Evolutionary conservation across 1,140 invertebrate species (phyloP).

Genomic region (Zaprionus nigranus): DNA sequence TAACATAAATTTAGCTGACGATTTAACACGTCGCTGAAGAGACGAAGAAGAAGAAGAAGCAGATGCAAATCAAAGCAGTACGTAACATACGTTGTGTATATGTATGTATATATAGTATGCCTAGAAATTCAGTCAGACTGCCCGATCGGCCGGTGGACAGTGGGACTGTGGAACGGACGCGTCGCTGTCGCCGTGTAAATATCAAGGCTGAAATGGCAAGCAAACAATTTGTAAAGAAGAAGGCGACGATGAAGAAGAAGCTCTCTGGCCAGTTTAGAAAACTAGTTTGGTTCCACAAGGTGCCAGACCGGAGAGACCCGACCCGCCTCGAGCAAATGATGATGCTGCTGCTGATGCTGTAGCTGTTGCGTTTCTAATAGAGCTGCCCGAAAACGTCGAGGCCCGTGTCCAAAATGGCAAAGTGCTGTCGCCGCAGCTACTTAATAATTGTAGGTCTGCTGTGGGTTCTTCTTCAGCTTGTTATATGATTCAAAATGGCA

Average conservation of each 20-base stretch:
- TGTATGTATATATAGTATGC: slow-evolving; percentile 45
- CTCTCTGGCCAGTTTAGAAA: slow-evolving; percentile 40
- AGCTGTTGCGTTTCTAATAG: slow-evolving; percentile 57
- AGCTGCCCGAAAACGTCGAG: slow-evolving; percentile 60
- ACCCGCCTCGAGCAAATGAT: slow-evolving; percentile 45
- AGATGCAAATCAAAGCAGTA: slow-evolving; percentile 63
- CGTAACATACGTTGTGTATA: neutral
- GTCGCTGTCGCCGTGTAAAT: slow-evolving; percentile 58
- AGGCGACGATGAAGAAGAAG: slow-evolving; percentile 52
- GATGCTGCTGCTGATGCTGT: slow-evolving; percentile 17
- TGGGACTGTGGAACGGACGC: slow-evolving; percentile 10
- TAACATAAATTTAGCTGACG: slow-evolving; percentile 63
- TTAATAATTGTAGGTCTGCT: slow-evolving; percentile 51
- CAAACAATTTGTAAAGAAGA: slow-evolving; percentile 68
- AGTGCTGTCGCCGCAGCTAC: slow-evolving; percentile 44
- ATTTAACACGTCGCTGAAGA: slow-evolving; percentile 40
- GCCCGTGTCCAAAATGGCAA: slow-evolving; percentile 67
- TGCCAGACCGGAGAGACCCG: slow-evolving; percentile 29
- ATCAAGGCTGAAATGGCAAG: slow-evolving; percentile 54
- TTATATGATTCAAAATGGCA: slow-evolving; percentile 56
- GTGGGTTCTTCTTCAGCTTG: slow-evolving; percentile 21
- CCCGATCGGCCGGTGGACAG: slow-evolving; percentile 36
- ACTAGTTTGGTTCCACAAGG: slow-evolving; percentile 54
- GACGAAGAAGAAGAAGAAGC: neutral
- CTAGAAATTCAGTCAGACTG: slow-evolving; percentile 1